Conservation (phyloP, 2,797 vertebrate species). For the Eutrigla gurnardus region DNA sequence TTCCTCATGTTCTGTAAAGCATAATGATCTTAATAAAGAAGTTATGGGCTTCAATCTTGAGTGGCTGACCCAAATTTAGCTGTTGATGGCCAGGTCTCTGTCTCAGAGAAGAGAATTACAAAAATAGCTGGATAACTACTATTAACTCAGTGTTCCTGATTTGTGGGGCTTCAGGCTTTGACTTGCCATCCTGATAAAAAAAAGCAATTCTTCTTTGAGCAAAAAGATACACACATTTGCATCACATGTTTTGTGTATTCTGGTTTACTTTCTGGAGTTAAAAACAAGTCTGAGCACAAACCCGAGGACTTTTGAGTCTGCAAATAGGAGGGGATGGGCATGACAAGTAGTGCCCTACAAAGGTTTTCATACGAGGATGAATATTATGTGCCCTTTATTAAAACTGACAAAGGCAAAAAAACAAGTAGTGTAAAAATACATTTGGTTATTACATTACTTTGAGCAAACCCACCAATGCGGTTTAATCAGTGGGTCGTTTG, state of each 20-base stretch:
- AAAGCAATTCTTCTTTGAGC: not conserved
- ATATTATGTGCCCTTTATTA: not conserved
- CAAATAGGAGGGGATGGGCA: constrained; percentile 24
- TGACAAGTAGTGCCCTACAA: not conserved
- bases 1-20: not conserved
- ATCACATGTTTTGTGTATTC: not conserved
- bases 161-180: not conserved
- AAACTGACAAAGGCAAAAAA: not conserved
- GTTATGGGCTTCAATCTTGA: constrained; percentile 5
- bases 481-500: constrained; percentile 20
- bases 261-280: not conserved
- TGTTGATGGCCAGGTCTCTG: not conserved
- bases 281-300: constrained; percentile 5
- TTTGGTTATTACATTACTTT: not conserved
- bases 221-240: not conserved
- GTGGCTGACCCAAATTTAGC: not conserved
- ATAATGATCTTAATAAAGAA: not conserved
- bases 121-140: not conserved
- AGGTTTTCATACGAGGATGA: not conserved
- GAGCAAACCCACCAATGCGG: not conserved
- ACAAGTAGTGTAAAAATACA: not conserved
- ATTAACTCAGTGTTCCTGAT: not conserved
- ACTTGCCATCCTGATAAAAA: too few species aligned
- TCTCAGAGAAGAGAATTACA: constrained; percentile 6
- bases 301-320: constrained; percentile 30